phyloP scores from a whole-genome alignment of 2,113 vertebrate species.

The Toxostoma redivivum region DNA sequence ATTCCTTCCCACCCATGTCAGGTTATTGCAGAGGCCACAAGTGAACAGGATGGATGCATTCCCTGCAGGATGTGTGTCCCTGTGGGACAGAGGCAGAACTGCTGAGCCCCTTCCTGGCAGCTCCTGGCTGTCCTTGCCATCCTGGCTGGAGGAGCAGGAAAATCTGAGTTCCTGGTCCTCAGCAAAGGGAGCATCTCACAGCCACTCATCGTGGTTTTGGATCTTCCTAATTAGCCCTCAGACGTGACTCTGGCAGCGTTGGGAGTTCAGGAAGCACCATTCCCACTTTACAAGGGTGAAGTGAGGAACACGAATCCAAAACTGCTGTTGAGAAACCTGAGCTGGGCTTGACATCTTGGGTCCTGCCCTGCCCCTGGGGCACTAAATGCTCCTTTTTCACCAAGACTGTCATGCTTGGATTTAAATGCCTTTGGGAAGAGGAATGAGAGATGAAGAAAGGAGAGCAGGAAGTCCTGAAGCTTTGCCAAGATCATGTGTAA shows the following conservation, averaged over 20 bases:
- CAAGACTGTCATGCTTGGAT: neutral
- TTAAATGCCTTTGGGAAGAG: neutral
- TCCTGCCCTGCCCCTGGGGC: neutral
- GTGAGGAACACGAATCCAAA: neutral
- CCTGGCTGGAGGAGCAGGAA: neutral
- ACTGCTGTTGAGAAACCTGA: neutral
- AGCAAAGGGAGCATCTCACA: neutral
- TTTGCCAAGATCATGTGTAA: neutral
- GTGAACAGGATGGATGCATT: neutral
- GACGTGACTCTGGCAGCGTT: neutral
- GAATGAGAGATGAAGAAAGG: neutral
- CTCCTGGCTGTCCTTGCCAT: neutral
- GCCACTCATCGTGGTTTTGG: neutral
- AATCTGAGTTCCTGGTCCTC: neutral
- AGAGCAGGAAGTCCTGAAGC: accelerated
- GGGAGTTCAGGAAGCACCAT: neutral
- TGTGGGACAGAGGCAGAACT: neutral
- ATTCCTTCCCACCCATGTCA: neutral
- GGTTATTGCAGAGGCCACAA: neutral
- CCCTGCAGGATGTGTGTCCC: neutral
- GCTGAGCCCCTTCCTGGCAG: neutral
- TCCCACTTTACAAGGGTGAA: neutral
- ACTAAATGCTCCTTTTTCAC: neutral
- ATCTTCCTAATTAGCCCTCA: neutral
- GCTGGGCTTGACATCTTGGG: neutral